phyloP scores from a whole-genome alignment of 2,113 vertebrate genomes.

The Penelope pileata region DNA sequence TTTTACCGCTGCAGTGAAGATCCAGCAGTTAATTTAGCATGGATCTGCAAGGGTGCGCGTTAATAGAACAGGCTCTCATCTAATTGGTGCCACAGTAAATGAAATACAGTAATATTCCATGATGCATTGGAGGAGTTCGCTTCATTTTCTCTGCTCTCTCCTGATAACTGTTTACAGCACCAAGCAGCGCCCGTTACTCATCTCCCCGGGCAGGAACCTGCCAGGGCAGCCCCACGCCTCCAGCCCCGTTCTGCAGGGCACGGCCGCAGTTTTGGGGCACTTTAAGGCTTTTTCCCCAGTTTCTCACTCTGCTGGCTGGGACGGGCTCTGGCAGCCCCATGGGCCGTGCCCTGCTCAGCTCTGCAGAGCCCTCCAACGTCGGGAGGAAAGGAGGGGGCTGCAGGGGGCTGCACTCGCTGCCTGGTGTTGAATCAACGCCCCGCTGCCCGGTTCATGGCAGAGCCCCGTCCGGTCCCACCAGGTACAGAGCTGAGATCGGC shows the following conservation, averaged over 20 bases:
- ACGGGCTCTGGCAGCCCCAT: accelerated
- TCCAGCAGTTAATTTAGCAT: slow-evolving; percentile 92
- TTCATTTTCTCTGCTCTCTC: slow-evolving; percentile 63
- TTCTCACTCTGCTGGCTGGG: background rate
- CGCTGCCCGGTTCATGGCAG: slow-evolving; percentile 60
- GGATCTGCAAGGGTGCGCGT: slow-evolving; percentile 84
- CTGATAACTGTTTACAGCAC: slow-evolving; percentile 57
- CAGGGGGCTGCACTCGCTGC: slow-evolving; percentile 45
- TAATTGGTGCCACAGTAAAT: slow-evolving; percentile 89
- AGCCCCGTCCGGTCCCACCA: slow-evolving; percentile 65
- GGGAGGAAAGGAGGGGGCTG: background rate
- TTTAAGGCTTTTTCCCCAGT: background rate
- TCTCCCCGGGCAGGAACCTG: background rate
- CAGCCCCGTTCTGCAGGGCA: background rate
- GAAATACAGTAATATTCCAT: slow-evolving; percentile 84
- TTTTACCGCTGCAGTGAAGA: slow-evolving; percentile 88
- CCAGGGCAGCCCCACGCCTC: background rate
- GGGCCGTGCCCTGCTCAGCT: background rate
- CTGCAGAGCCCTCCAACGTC: background rate
- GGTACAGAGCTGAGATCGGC: background rate
- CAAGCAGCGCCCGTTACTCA: background rate
- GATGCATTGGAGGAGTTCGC: slow-evolving; percentile 70
- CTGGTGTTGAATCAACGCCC: slow-evolving; percentile 56
- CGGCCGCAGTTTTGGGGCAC: background rate
- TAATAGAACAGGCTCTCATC: slow-evolving; percentile 84